phyloP scores from a whole-genome alignment of 2,888 invertebrate species.

The Malacosoma neustria region DNA sequence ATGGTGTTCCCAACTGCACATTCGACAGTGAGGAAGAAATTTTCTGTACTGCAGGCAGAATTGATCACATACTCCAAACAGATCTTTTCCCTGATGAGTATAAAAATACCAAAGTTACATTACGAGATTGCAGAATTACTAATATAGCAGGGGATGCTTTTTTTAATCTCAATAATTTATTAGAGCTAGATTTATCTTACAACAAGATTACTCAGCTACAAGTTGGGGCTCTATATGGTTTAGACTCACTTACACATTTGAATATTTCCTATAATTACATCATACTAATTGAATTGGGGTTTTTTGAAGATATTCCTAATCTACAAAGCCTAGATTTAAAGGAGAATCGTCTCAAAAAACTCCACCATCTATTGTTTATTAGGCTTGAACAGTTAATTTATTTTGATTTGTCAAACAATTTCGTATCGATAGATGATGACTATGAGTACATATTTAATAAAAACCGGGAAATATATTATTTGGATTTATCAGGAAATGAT shows the following conservation, averaged over 20 bases:
- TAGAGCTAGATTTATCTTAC: slow-evolving; percentile 21
- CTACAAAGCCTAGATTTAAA: slow-evolving; percentile 21
- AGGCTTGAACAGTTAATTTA: slow-evolving; percentile 14
- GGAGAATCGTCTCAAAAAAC: slow-evolving; percentile 20
- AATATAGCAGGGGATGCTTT: slow-evolving; percentile 23
- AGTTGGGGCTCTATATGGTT: slow-evolving; percentile 20
- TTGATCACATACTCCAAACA: slow-evolving; percentile 22
- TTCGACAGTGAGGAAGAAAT: slow-evolving; percentile 12
- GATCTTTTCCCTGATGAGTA: slow-evolving; percentile 30
- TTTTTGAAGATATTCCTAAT: slow-evolving; percentile 20
- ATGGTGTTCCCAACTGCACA: slow-evolving; percentile 19
- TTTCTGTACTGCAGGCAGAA: slow-evolving; percentile 18
- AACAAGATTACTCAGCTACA: slow-evolving; percentile 21
- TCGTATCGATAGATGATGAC: slow-evolving; percentile 25
- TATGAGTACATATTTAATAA: slow-evolving; percentile 21
- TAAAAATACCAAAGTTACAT: slow-evolving; percentile 19
- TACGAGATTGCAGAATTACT: slow-evolving; percentile 26
- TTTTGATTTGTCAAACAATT: slow-evolving; percentile 35
- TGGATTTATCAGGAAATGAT: slow-evolving; percentile 28
- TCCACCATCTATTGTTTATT: slow-evolving; percentile 21
- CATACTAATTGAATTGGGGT: slow-evolving; percentile 15
- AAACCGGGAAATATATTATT: slow-evolving; percentile 13
- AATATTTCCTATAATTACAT: slow-evolving; percentile 24
- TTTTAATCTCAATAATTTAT: slow-evolving; percentile 15
- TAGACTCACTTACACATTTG: slow-evolving; percentile 15